A percentile compares a stretch with the other conserved stretches of the same genome.
These are phyloP conservation scores for Brachyopa scutellaris DNA, from an alignment of 2,888 invertebrate species.

Conservation along the genomic window DNA sequence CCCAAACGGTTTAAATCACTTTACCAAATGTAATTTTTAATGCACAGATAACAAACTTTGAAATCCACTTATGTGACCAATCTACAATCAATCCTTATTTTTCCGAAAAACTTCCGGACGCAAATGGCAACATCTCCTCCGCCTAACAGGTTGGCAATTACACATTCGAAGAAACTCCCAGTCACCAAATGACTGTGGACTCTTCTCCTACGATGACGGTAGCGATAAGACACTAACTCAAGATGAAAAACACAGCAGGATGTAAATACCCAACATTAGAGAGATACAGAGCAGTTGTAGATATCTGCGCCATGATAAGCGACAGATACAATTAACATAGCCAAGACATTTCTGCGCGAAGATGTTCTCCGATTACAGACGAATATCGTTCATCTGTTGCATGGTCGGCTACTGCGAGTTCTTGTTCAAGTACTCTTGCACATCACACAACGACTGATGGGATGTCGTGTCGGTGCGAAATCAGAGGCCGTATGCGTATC, in stretches of 20 bases:
- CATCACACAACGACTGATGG: slow-evolving; percentile 9
- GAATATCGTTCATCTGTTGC: not conserved
- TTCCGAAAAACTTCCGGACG: too few relatives aligned
- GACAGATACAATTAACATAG: slow-evolving; percentile 66
- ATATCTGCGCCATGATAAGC: slow-evolving; percentile 50
- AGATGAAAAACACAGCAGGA: slow-evolving; percentile 27
- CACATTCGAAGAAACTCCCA: slow-evolving; percentile 39
- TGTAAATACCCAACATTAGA: slow-evolving; percentile 44
- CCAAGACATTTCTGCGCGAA: slow-evolving; percentile 52
- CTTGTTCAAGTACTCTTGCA: slow-evolving; percentile 2
- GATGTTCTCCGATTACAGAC: slow-evolving; percentile 38
- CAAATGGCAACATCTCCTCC: slow-evolving; percentile 17
- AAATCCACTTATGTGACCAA: too few relatives aligned
- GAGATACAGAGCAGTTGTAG: slow-evolving; percentile 45
- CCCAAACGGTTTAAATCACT: too few relatives aligned
- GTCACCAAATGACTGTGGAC: slow-evolving; percentile 39
- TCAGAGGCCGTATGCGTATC: slow-evolving; percentile 23
- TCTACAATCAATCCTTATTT: too few relatives aligned
- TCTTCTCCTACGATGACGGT: slow-evolving; percentile 26
- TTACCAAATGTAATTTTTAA: too few relatives aligned
- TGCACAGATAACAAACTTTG: too few relatives aligned
- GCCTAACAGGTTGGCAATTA: slow-evolving; percentile 45
- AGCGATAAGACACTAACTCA: slow-evolving; percentile 37
- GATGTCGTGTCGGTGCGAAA: slow-evolving; percentile 14
- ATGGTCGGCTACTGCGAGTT: slow-evolving; percentile 40